Base-by-base conservation (phyloP, 2,797 vertebrate species). In the Pangasius macronema region DNA sequence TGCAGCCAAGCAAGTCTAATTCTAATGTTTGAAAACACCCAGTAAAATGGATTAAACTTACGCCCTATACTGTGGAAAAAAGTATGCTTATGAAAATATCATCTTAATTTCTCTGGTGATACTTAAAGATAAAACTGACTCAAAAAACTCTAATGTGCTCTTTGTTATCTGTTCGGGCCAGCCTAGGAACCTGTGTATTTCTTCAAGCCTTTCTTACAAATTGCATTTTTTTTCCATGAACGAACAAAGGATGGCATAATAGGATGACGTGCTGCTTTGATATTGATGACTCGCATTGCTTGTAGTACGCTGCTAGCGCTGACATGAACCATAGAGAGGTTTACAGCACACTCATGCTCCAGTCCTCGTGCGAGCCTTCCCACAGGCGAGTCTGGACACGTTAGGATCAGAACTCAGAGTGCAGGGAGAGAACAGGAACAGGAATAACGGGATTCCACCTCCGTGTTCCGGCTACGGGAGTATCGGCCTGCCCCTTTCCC, bases 291-390 rank as follows among this genome's bases (percentile, higher is more conserved):
- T 65, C 20, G 70, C 5, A 22, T 67, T 77, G 33, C 22, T 24
- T 55, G 82, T 57, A 84, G 82, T 27, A 70, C 20, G 16, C 14
- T 55, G 42, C 53, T 79, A 51, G 63, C 42, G 53, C 24, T 59
- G 76, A 85, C 75, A 84, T 51, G 83, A 88, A 61, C 42, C 30
- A 3, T 39, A 24, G n/a, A 8, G 22, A 33, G 76, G 18, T 67
- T 84, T 36, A n/a, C 33, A 36, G 20, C 14, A 83, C 39, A 57
- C 84, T 85, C 79, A 20, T 67, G 92, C 93, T 92, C 87, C 86
- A 88, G 87, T 73, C 68, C 76, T 86, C 70, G 84, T 77, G 61
- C 91, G 93, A 92, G 94, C 94, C 93, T 94, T 94, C 93, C 93
- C 93, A 91, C 92, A 93, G 92, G 80, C 91, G 83, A 87, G 91